Percentiles rank a stretch among this genome's conserved stretches.
Evolutionary conservation across 2,113 vertebrate species (phyloP).

Genomic region (Oxyura jamaicensis): DNA sequence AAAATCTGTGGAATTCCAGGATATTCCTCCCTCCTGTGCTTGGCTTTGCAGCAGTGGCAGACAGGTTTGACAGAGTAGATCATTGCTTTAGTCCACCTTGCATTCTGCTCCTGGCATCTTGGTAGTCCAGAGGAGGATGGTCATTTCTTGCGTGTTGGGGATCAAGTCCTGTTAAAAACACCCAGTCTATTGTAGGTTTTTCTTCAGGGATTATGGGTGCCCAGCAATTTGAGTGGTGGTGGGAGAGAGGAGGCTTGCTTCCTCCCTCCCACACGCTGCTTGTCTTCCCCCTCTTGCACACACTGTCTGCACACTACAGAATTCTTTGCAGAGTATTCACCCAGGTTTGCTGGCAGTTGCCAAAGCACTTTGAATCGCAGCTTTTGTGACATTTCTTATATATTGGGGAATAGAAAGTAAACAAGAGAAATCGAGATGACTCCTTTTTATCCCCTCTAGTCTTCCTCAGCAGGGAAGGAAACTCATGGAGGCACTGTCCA

Average conservation of each 20-base stretch:
- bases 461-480: neutral
- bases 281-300: neutral
- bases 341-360: neutral
- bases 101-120: neutral
- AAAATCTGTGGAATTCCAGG: neutral
- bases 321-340: neutral
- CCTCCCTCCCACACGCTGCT: neutral
- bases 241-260: neutral
- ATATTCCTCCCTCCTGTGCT: neutral
- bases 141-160: neutral
- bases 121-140: neutral
- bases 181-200: neutral
- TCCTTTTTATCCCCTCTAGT: neutral
- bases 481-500: neutral
- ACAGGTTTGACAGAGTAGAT: slow-evolving; percentile 15
- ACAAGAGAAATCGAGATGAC: neutral
- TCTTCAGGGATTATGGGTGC: neutral
- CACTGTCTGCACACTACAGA: neutral
- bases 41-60: neutral
- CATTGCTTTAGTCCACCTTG: neutral
- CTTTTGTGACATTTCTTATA: neutral
- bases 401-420: neutral
- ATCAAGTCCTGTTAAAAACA: neutral
- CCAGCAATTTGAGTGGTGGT: neutral
- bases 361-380: neutral